Percentiles rank a stretch among this genome's conserved stretches.
phyloP scores from a whole-genome alignment of 2,113 vertebrate genomes.

The Lepisosteus oculatus region DNA sequence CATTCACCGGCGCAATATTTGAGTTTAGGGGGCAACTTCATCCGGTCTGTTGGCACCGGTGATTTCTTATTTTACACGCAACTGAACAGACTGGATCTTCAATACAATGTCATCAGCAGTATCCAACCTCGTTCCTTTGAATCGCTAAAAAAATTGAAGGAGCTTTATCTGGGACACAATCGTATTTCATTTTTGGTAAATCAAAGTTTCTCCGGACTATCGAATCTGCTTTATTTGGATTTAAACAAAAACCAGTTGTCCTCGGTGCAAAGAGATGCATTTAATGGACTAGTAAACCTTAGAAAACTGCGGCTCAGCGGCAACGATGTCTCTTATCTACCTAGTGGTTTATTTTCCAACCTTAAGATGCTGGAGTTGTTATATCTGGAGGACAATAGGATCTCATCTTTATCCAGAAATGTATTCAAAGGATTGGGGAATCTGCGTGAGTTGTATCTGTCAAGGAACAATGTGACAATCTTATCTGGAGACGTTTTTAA shows the following conservation, averaged over 20 bases:
- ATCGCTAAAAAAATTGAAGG: constrained; percentile 12
- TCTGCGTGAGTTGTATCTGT: constrained; percentile 3
- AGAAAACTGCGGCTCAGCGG: background rate
- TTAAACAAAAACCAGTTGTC: too few species aligned
- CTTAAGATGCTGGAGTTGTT: constrained; percentile 9
- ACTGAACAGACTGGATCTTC: constrained; percentile 21
- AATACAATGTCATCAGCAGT: constrained; percentile 6
- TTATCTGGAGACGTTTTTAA: constrained; percentile 5
- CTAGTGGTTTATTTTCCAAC: background rate
- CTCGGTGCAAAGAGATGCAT: too few species aligned
- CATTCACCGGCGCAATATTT: constrained; percentile 6
- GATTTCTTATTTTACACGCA: constrained; percentile 7
- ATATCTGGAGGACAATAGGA: constrained; percentile 9
- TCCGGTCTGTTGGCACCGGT: background rate
- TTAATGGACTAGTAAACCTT: background rate
- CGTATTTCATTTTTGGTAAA: background rate
- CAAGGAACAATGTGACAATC: constrained; percentile 1
- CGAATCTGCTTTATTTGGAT: too few species aligned
- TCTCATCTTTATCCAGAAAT: constrained; percentile 6
- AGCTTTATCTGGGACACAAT: constrained; percentile 20
- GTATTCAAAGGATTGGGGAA: constrained; percentile 10
- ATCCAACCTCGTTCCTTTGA: constrained; percentile 12
- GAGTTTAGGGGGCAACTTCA: constrained; percentile 16
- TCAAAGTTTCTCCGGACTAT: constrained; percentile 1
- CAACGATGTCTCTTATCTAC: background rate